Evolutionary conservation across 2,888 invertebrate genomes (phyloP), one percentile per base, ranked within the genome.

Genomic region (Thymelicus acteon): DNA sequence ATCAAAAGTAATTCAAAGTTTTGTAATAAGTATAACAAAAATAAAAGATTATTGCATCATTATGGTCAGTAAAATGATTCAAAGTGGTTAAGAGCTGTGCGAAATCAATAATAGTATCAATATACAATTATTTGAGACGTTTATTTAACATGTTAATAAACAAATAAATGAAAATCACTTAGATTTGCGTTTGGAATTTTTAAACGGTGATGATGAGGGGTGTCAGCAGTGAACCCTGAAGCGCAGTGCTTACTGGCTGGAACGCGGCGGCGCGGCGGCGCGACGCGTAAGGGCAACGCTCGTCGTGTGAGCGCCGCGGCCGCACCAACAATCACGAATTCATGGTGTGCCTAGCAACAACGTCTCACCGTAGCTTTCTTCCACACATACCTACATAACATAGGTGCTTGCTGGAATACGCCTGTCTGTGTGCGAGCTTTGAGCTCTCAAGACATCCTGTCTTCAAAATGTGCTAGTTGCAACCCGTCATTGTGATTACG

Each of bases 281-380:
- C 54, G 7, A 54, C 39, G 63, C 74, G 74, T 74, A 90, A 87
- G 92, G 92, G 92, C 92, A 92, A 92, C 85, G 92, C 83, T 91
- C 92, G 91, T 88, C 92, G 92, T 92, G 92, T 92, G 92, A 92
- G 91, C 83, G 82, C 62, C 44, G 54, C 54, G 68, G 61, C 68
- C 68, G 68, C 54, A 68, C 54, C 76, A 88, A 90, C 92, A 90
- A 90, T 91, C 88, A 92, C 92, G 86, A 92, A 91, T 90, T 87
- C 90, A 88, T 85, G 85, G 84, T 86, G 86, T 87, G 89, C 92
- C 88, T 92, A 88, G 92, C 91, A 92, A 92, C 92, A 91, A 82
- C 60, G 67, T n/a, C 87, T 85, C 86, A 88, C 86, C 85, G 87
- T 86, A 83, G 84, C 88, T 87, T 79, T 78, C 75, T 77, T 79